These are phyloP conservation scores for Ceyx cyanopectus DNA, from an alignment of 2,113 vertebrate genomes.

Conservation along the genomic window DNA sequence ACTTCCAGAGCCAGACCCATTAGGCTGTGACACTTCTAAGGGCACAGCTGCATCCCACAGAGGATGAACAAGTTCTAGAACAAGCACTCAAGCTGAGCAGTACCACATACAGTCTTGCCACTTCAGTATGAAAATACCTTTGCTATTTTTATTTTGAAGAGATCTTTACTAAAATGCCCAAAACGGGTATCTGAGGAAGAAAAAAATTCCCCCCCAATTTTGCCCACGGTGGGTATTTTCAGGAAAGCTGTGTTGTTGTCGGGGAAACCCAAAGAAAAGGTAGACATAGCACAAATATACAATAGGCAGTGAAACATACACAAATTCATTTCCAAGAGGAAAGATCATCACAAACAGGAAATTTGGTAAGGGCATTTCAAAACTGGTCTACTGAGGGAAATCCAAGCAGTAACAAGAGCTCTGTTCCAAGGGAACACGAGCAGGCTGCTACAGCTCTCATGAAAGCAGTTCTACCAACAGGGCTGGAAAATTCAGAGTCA, in stretches of 20 bases:
- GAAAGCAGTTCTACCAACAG: background rate
- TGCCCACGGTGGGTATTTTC: background rate
- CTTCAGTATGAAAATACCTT: background rate
- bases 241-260: background rate
- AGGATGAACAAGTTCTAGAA: background rate
- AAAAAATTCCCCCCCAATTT: background rate
- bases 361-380: background rate
- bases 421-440: background rate
- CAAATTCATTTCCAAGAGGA: background rate
- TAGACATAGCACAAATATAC: background rate
- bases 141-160: background rate
- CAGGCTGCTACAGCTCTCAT: background rate
- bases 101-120: background rate
- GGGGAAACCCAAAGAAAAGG: background rate
- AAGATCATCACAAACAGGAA: background rate
- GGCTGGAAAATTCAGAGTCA: background rate
- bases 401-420: background rate
- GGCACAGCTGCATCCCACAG: background rate
- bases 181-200: background rate
- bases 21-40: background rate
- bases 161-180: background rate
- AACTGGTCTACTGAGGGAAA: background rate
- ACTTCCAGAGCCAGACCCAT: background rate
- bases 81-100: background rate
- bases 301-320: background rate